These are phyloP conservation scores for Liasis olivaceus DNA, from an alignment of 2,797 vertebrate species.

Conservation along the genomic window DNA sequence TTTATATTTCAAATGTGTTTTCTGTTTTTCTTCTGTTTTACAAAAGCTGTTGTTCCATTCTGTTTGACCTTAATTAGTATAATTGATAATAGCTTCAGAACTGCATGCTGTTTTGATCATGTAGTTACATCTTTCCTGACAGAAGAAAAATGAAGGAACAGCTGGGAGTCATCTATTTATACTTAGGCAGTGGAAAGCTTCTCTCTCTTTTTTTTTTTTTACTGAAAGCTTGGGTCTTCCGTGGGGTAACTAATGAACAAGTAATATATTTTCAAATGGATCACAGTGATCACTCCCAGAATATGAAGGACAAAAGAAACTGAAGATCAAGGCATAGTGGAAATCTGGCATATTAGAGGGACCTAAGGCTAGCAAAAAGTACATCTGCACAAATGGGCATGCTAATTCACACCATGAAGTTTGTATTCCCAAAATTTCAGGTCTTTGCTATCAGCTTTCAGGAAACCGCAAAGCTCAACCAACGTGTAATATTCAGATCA, in stretches of 20 bases:
- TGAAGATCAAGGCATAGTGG: constrained; percentile 53
- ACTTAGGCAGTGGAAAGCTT: constrained; percentile 48
- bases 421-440: background rate
- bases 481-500: background rate
- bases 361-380: constrained; percentile 1
- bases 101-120: constrained; percentile 66
- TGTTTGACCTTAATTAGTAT: constrained; percentile 75
- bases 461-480: background rate
- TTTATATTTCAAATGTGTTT: constrained; percentile 49
- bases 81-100: constrained; percentile 72
- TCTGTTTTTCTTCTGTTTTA: constrained; percentile 46
- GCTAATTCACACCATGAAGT: background rate
- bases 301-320: constrained; percentile 46
- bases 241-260: constrained; percentile 39
- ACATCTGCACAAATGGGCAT: background rate
- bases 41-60: constrained; percentile 55
- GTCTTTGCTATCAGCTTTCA: background rate
- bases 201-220: constrained; percentile 20
- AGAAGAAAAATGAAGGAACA: constrained; percentile 69
- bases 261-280: constrained; percentile 49
- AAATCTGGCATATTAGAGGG: constrained; percentile 48
- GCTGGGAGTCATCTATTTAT: constrained; percentile 66
- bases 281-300: constrained; percentile 48
- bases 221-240: constrained; percentile 42
- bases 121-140: constrained; percentile 63